These are phyloP conservation scores for Pipa parva DNA, from an alignment of 2,113 vertebrate species.

Conservation along the genomic window DNA sequence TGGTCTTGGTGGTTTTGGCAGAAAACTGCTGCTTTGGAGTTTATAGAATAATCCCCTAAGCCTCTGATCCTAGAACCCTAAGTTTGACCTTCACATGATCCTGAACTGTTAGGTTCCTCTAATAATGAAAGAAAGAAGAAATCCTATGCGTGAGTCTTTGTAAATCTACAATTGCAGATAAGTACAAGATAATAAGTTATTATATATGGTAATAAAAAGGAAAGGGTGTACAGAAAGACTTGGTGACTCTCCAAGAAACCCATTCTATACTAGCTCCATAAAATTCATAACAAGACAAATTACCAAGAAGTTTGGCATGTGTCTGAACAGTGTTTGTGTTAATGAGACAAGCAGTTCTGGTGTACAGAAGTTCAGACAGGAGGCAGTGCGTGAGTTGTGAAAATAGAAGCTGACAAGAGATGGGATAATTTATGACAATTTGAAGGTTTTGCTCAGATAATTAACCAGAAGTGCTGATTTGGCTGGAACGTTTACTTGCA, in stretches of 20 bases:
- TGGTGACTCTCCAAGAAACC: neutral
- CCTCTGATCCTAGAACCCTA: neutral
- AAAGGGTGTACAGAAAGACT: neutral
- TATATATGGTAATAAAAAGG: neutral
- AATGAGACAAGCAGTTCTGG: conserved; percentile 16
- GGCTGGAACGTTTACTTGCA: conserved; percentile 1
- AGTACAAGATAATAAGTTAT: neutral
- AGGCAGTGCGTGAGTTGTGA: neutral
- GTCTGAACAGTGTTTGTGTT: conserved; percentile 15
- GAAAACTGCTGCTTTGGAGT: neutral
- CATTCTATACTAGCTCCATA: conserved; percentile 3
- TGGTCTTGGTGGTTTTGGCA: neutral
- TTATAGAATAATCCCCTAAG: conserved; percentile 3
- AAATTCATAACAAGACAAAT: neutral
- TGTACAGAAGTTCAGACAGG: conserved; percentile 16
- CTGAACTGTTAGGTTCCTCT: neutral
- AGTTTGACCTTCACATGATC: conserved; percentile 1
- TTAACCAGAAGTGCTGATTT: conserved; percentile 18
- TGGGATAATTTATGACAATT: conserved; percentile 34
- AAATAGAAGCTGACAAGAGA: conserved; percentile 36
- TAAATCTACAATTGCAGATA: neutral
- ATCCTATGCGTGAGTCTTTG: neutral
- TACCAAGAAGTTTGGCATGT: conserved; percentile 18
- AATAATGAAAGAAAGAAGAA: neutral
- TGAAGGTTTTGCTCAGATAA: conserved; percentile 17